Conservation (phyloP, 2,888 invertebrate species). For the Drosophila anceps region DNA sequence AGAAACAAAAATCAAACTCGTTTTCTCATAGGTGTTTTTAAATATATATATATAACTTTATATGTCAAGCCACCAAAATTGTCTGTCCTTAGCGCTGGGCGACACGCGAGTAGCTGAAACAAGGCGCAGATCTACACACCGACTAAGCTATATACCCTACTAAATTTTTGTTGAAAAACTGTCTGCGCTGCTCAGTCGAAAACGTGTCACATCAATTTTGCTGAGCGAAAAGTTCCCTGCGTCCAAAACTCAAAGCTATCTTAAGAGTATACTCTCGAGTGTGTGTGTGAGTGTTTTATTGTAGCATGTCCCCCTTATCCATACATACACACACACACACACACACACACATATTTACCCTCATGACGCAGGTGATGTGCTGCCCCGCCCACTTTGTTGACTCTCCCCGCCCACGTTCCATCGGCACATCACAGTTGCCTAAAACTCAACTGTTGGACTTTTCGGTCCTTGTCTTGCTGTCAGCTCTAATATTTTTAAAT, state of each 20-base stretch:
- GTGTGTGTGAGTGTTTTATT: conserved; percentile 27
- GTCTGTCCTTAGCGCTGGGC: conserved; percentile 84
- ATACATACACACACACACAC: neutral
- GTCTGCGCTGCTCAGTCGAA: conserved; percentile 75
- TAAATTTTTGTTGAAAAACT: conserved; percentile 26
- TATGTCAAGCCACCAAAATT: conserved; percentile 47
- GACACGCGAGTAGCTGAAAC: conserved; percentile 84
- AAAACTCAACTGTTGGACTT: conserved; percentile 84
- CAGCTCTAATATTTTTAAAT: conserved; percentile 37
- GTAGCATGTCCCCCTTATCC: conserved; percentile 51
- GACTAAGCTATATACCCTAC: conserved; percentile 25
- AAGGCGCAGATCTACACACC: conserved; percentile 42
- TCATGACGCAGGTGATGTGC: conserved; percentile 83
- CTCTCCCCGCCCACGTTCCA: neutral
- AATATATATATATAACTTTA: conserved; percentile 16
- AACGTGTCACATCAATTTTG: conserved; percentile 86
- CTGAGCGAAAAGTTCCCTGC: conserved; percentile 86
- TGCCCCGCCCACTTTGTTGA: conserved; percentile 18
- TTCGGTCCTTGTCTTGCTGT: conserved; percentile 85
- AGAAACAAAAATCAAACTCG: conserved; percentile 19
- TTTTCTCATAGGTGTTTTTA: conserved; percentile 60
- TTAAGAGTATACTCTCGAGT: conserved; percentile 13
- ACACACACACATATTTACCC: neutral
- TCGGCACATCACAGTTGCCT: conserved; percentile 80
- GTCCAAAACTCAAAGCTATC: conserved; percentile 34